Evolutionary conservation across 2,113 vertebrate species (phyloP).

Genomic region (Artemisiospiza belli): DNA sequence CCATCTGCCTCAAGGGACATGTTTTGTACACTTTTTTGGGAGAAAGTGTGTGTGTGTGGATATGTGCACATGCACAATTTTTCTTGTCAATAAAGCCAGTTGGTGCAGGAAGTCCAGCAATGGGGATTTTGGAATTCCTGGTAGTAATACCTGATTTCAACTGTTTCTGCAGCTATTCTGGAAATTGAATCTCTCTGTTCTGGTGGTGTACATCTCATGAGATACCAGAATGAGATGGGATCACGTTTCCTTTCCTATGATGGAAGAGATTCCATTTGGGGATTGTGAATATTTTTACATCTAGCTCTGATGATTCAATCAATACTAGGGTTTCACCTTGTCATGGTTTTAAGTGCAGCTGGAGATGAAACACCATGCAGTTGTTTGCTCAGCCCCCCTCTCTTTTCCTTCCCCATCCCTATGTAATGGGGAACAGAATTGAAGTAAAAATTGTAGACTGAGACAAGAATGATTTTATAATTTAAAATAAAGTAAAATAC

Average conservation of each 20-base stretch:
- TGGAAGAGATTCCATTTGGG: background rate
- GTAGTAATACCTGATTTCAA: background rate
- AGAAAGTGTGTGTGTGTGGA: background rate
- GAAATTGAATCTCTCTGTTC: background rate
- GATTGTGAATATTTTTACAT: background rate
- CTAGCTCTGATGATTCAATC: background rate
- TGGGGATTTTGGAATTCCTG: background rate
- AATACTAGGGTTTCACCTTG: background rate
- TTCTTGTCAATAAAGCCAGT: background rate
- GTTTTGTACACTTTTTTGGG: background rate
- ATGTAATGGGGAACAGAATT: background rate
- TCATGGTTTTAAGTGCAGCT: background rate
- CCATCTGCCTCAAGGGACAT: background rate
- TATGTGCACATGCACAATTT: background rate
- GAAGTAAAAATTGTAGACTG: background rate
- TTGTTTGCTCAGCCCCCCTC: background rate
- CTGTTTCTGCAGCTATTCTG: background rate
- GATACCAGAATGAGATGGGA: background rate
- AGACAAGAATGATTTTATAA: background rate
- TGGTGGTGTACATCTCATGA: background rate
- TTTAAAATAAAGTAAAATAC: background rate
- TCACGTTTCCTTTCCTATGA: background rate
- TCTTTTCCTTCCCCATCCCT: background rate
- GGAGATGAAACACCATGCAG: background rate
- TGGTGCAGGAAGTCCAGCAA: background rate